Base-by-base conservation (phyloP, 2,113 vertebrate species). In the Xenopus borealis region DNA sequence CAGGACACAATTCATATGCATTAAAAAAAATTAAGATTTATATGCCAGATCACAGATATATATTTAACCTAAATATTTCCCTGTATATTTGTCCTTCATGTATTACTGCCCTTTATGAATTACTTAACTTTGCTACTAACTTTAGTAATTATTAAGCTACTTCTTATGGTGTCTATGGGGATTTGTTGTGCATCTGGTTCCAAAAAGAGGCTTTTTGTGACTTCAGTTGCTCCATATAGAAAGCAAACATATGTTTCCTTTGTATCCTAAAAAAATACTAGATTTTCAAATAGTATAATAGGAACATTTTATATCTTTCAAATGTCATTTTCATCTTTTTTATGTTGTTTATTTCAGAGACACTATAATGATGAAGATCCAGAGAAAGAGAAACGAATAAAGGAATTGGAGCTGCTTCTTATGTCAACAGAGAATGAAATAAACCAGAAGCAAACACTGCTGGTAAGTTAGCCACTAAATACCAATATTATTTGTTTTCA, bases 381-480 rank as follows among this genome's bases (percentile, higher is more conserved):
- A 33, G 97, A 99, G 87, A 99, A 98, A 90, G 97, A 98, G 90
- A 94, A 98, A 86, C 89, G 96, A 87, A 98, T 98, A 90, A 99
- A 99, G 86, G 97, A 99, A 89, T 95, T 99, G 82, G 96, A 99
- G 85, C 90, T 95, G 91, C 94, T 97, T 83, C 94, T 99, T 79
- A 99, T 98, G 96, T 98, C 97, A 59, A 97, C 97, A 82, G 97
- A 99, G 87, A 98, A 99, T 81, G 97, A 99, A 87, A 90, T 99
- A 74, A 93, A 95, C 89, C 95, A 94, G 82, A 94, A 97, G 83
- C 94, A 96, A 78, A 87, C 91, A 82, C 91, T 92, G 92, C 94
- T 94, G 79, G 97, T 98, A 91, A 96, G 95, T 40, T 40, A 7
- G 33, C 33, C 81, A 17, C n/a, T 64, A 66, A 40, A 40, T 40